Evolutionary conservation across 2,888 invertebrate genomes (phyloP).

Genomic region (Omphaloscelis lunosa): DNA sequence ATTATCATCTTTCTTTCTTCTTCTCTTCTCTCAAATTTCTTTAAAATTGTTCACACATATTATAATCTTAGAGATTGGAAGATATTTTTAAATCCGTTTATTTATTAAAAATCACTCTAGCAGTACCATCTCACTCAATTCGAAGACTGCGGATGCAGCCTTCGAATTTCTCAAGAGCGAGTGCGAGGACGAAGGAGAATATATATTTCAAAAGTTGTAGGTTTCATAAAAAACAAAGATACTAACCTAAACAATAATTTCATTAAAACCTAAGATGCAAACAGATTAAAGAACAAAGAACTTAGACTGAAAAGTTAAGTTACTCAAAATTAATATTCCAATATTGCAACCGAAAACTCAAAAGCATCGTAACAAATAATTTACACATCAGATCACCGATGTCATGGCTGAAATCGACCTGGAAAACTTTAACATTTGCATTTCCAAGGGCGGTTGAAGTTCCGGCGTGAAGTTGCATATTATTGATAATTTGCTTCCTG

Average conservation of each 20-base stretch:
- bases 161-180: too few species aligned
- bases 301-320: background rate
- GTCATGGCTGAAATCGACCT: background rate
- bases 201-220: background rate
- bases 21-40: too few species aligned
- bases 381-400: background rate
- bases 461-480: slow-evolving; percentile 35
- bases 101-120: background rate
- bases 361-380: background rate
- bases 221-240: background rate
- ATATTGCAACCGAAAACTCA: background rate
- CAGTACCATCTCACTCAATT: too few species aligned
- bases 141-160: too few species aligned
- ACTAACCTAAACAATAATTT: background rate
- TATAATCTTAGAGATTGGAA: background rate
- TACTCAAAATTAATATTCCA: background rate
- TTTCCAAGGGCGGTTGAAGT: slow-evolving; percentile 1
- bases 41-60: background rate
- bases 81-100: background rate
- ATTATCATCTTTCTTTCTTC: too few species aligned
- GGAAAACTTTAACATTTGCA: slow-evolving; percentile 36
- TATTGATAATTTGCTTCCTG: slow-evolving; percentile 50
- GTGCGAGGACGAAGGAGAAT: background rate
- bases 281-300: background rate
- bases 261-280: background rate